Evolutionary conservation across 2,797 vertebrate species (phyloP).

Genomic region (Anableps anableps): DNA sequence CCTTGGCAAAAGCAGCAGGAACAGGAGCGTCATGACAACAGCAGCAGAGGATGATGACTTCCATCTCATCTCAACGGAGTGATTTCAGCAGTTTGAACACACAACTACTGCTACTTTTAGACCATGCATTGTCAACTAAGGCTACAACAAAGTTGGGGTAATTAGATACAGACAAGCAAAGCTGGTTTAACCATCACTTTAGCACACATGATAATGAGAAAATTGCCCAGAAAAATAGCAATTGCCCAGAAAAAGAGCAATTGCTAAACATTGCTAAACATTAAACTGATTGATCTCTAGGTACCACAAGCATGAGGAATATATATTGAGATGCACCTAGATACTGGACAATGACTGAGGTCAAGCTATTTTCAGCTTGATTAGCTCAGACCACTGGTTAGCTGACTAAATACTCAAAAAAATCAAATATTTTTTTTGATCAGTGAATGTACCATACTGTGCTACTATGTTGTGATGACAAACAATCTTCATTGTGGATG

Average conservation of each 20-base stretch:
- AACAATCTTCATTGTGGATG: neutral
- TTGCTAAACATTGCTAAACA: neutral
- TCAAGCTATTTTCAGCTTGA: neutral
- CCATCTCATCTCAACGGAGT: conserved; percentile 88
- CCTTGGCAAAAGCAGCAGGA: conserved; percentile 43
- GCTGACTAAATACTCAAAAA: no score
- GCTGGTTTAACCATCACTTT: conserved; percentile 70
- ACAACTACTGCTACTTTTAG: conserved; percentile 62
- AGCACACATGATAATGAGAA: conserved; percentile 43
- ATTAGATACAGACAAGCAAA: conserved; percentile 88
- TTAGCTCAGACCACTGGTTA: neutral
- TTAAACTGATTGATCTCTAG: conserved; percentile 6
- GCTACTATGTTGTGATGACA: neutral
- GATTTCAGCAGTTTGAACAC: conserved; percentile 87
- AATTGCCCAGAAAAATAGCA: neutral
- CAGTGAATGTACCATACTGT: neutral
- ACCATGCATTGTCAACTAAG: conserved; percentile 99
- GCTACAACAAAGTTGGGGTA: conserved; percentile 88
- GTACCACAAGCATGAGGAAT: conserved; percentile 48
- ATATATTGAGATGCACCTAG: conserved; percentile 34
- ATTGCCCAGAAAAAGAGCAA: neutral
- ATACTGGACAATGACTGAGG: neutral
- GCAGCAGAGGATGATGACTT: conserved; percentile 73
- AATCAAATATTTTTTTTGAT: no score
- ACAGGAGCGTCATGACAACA: conserved; percentile 32